These are phyloP conservation scores for Pipistrellus kuhlii DNA, from an alignment of 2,797 vertebrate species.

Conservation along the genomic window DNA sequence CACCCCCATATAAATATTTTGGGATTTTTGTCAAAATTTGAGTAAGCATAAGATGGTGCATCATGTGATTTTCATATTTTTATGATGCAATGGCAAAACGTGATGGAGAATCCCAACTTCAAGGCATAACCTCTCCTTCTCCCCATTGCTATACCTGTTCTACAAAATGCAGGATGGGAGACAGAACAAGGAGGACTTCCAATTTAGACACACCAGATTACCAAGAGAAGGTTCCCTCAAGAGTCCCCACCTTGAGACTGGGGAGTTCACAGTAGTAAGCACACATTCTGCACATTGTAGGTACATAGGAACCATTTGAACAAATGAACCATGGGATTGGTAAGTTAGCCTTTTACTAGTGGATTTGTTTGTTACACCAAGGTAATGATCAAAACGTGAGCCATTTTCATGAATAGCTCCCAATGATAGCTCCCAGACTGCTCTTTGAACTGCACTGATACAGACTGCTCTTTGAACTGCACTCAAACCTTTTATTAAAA, in stretches of 20 bases:
- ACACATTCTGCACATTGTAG: background rate
- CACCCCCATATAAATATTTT: background rate
- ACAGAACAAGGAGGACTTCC: background rate
- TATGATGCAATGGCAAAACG: background rate
- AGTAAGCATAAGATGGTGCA: background rate
- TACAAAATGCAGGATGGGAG: background rate
- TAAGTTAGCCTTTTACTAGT: background rate
- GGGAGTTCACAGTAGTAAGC: background rate
- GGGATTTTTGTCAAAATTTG: background rate
- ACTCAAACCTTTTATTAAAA: background rate
- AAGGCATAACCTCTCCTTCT: background rate
- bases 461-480: background rate
- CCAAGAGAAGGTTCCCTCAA: background rate
- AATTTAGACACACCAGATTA: background rate
- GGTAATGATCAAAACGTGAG: background rate
- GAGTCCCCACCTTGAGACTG: background rate
- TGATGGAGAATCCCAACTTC: background rate
- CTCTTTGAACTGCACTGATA: background rate
- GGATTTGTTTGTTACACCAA: constrained; percentile 29
- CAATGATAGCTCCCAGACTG: background rate
- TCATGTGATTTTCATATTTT: background rate
- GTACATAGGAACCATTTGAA: constrained; percentile 41
- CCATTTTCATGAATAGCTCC: background rate
- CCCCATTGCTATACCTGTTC: background rate
- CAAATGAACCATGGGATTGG: background rate